Conservation (phyloP, 2,888 invertebrate species). For the Deilephila porcellus region DNA sequence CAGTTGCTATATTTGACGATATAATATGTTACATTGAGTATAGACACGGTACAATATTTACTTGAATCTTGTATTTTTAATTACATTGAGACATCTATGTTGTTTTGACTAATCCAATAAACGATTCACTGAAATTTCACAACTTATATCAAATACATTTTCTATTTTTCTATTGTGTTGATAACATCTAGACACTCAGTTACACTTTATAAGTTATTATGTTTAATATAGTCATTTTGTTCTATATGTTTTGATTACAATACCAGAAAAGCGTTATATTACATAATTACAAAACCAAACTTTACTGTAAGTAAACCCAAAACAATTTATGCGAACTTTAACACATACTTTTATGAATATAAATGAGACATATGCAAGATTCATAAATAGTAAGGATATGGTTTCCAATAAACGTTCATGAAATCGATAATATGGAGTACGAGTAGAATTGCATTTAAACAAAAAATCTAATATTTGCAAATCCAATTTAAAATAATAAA, state of each 20-base stretch:
- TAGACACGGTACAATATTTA: background rate
- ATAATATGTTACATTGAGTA: background rate
- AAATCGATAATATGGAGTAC: too few species aligned
- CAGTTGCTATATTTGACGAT: background rate
- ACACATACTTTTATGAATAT: background rate
- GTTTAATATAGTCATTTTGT: background rate
- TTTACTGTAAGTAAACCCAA: background rate
- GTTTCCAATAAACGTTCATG: too few species aligned
- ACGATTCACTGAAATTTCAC: slow-evolving; percentile 1
- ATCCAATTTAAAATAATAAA: too few species aligned
- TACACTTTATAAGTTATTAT: background rate
- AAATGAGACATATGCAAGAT: background rate
- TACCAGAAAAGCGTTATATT: background rate
- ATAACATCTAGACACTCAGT: slow-evolving; percentile 1
- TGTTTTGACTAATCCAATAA: slow-evolving; percentile 11
- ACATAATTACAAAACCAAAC: slow-evolving; percentile 6
- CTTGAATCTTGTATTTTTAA: background rate
- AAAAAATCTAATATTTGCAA: too few species aligned
- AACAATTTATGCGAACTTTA: background rate
- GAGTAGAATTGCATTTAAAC: too few species aligned
- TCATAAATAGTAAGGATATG: too few species aligned
- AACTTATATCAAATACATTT: background rate
- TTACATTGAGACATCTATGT: slow-evolving; percentile 4
- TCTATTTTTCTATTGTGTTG: background rate
- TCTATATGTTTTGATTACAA: slow-evolving; percentile 22